Percentiles rank a stretch among this genome's conserved stretches.
These are phyloP conservation scores for Hydrophis major DNA, from an alignment of 2,797 vertebrate species.

Conservation along the genomic window DNA sequence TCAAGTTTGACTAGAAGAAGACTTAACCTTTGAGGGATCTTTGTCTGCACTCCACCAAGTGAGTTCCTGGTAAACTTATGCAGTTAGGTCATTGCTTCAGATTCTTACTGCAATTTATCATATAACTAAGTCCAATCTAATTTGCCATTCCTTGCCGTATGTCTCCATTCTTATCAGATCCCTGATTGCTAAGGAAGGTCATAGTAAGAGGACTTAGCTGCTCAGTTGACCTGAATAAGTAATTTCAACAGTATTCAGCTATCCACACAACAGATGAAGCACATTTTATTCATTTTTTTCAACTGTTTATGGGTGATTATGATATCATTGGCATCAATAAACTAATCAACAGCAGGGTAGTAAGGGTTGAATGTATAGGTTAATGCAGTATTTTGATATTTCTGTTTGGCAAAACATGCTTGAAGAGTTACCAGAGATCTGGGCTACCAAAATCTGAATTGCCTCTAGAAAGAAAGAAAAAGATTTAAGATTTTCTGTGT, in stretches of 20 bases:
- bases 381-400: neutral
- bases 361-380: neutral
- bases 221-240: neutral
- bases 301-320: neutral
- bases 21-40: neutral
- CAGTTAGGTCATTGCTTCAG: neutral
- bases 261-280: neutral
- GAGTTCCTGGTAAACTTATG: neutral
- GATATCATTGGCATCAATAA: neutral
- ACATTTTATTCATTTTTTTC: neutral
- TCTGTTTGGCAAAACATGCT: neutral
- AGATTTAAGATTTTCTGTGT: neutral
- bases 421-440: neutral
- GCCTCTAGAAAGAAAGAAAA: neutral
- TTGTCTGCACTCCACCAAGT: neutral
- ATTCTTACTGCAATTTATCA: neutral
- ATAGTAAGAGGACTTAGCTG: neutral
- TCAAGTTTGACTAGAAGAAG: neutral
- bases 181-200: neutral
- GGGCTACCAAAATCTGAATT: neutral
- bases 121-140: neutral
- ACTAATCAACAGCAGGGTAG: neutral
- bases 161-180: neutral
- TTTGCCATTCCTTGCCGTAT: neutral
- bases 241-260: neutral